Evolutionary conservation across 1,140 invertebrate genomes (phyloP).

Genomic region (Rhagoletis zephyria): DNA sequence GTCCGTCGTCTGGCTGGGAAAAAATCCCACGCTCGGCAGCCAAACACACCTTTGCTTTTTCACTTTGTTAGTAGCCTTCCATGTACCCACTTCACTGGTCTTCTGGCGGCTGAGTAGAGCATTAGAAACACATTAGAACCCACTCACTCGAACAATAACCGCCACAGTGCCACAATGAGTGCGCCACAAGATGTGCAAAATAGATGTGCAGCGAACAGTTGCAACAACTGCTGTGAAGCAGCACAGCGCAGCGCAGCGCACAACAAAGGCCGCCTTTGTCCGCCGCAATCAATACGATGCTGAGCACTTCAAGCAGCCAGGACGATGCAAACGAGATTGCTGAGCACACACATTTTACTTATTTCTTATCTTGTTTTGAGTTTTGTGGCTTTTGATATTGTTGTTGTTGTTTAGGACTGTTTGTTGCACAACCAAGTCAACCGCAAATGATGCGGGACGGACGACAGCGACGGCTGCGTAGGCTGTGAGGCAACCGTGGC

Average conservation of each 20-base stretch:
- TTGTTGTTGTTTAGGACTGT: neutral
- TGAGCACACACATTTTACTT: neutral
- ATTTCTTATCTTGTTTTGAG: neutral
- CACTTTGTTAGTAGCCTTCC: neutral
- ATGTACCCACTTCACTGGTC: constrained; percentile 21
- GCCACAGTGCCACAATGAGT: constrained; percentile 20
- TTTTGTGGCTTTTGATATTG: neutral
- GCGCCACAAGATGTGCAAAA: constrained; percentile 50
- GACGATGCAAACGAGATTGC: neutral
- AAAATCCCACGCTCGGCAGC: constrained; percentile 35
- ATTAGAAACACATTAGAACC: constrained; percentile 65
- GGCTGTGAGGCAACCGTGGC: neutral
- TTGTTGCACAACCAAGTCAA: constrained; percentile 38
- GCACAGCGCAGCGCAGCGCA: neutral
- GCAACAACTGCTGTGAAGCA: constrained; percentile 22
- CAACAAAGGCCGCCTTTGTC: constrained; percentile 49
- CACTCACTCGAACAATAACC: constrained; percentile 58
- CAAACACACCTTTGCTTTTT: constrained; percentile 27
- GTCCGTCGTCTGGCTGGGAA: neutral
- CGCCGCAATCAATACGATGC: neutral
- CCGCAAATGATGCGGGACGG: constrained; percentile 43
- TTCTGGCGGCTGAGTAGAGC: constrained; percentile 42
- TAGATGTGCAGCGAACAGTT: constrained; percentile 41
- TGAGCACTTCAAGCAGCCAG: neutral
- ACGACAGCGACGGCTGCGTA: constrained; percentile 33